Conservation (phyloP, 2,113 vertebrate species). For the Ciconia maguari region DNA sequence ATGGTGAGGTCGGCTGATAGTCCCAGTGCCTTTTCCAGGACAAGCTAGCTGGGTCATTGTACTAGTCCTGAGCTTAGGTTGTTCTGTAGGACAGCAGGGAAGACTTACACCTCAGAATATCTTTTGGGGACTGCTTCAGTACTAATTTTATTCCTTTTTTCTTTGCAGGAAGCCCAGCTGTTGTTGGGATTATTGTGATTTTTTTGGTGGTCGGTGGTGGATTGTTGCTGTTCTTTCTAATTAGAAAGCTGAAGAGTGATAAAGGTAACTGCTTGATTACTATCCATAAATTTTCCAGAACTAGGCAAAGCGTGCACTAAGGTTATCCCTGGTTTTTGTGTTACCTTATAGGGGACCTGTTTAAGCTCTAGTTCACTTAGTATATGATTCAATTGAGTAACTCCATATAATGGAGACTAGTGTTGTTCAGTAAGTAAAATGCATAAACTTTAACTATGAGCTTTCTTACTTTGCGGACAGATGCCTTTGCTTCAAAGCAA, state of each 20-base stretch:
- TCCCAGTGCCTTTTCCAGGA: neutral
- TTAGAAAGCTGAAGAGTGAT: neutral
- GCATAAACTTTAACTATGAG: neutral
- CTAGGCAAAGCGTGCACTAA: neutral
- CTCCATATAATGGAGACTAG: neutral
- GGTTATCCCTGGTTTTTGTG: neutral
- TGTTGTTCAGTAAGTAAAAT: neutral
- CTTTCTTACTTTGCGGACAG: neutral
- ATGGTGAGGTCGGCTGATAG: neutral
- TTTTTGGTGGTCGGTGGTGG: rapidly evolving
- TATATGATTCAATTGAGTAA: neutral
- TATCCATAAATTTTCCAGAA: neutral
- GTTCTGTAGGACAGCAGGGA: neutral
- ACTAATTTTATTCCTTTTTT: neutral
- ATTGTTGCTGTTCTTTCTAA: neutral
- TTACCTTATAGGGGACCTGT: neutral
- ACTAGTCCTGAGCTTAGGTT: neutral
- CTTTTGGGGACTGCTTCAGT: neutral
- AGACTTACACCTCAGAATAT: neutral
- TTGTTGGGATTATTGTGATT: neutral
- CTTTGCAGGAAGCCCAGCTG: neutral
- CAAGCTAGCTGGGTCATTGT: neutral
- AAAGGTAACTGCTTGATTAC: slow-evolving; percentile 38
- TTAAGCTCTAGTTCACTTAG: neutral
- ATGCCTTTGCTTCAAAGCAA: neutral